phyloP scores from a whole-genome alignment of 2,113 vertebrate genomes.

The Dromiciops gliroides region DNA sequence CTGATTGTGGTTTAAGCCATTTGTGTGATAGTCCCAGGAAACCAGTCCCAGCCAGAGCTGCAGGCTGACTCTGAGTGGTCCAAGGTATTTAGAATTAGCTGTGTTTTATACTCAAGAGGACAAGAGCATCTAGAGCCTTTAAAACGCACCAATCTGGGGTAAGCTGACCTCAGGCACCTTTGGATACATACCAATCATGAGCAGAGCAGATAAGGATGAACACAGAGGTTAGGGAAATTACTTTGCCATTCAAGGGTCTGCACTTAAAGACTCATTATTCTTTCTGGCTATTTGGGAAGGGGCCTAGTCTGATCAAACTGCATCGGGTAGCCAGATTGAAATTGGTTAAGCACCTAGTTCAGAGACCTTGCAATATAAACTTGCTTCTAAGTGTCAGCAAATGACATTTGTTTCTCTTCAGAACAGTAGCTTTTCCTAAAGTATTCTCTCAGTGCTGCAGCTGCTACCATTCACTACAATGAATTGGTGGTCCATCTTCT shows the following conservation, averaged over 20 bases:
- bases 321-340: constrained; percentile 49
- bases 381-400: neutral
- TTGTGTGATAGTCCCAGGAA: neutral
- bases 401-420: neutral
- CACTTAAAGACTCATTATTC: neutral
- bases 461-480: neutral
- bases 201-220: no score
- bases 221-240: no score
- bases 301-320: neutral
- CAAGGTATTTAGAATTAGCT: neutral
- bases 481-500: neutral
- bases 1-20: neutral
- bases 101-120: neutral
- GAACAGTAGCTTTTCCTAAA: neutral
- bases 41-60: neutral
- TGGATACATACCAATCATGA: no score
- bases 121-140: neutral
- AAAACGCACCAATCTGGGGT: no score
- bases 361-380: neutral
- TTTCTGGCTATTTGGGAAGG: neutral
- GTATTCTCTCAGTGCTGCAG: neutral
- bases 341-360: constrained; percentile 54
- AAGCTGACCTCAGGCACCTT: no score
- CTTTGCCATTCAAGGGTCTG: no score
- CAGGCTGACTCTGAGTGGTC: neutral